phyloP scores from a whole-genome alignment of 2,113 vertebrate species.

The Tichodroma muraria region DNA sequence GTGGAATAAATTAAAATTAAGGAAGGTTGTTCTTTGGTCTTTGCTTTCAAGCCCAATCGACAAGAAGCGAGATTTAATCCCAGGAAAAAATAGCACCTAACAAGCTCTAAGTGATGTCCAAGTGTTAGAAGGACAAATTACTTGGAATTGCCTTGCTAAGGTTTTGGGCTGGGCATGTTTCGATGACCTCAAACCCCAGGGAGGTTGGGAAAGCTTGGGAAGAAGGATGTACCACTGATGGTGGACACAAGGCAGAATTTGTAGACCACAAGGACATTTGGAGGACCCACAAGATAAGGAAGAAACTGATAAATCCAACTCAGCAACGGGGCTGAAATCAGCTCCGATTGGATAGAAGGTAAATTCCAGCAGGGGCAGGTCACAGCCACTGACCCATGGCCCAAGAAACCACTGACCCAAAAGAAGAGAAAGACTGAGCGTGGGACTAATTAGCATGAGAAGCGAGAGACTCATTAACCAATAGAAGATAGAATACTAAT shows the following conservation, averaged over 20 bases:
- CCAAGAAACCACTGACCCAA: neutral
- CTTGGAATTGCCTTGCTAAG: neutral
- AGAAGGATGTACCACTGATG: neutral
- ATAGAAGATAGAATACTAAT: neutral
- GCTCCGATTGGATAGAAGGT: neutral
- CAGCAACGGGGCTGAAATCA: neutral
- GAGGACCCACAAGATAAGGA: neutral
- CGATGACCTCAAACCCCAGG: neutral
- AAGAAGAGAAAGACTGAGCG: neutral
- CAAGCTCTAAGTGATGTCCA: neutral
- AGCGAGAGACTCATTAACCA: neutral
- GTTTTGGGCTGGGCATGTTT: neutral
- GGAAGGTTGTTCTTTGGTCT: neutral
- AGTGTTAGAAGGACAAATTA: neutral
- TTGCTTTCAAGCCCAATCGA: neutral
- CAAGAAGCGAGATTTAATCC: neutral
- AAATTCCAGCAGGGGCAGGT: neutral
- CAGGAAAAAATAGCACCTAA: neutral
- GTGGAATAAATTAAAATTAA: neutral
- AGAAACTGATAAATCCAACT: neutral
- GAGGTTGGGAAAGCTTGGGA: neutral
- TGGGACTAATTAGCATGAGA: neutral
- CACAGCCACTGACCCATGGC: neutral
- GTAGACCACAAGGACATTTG: neutral
- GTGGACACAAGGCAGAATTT: neutral